Evolutionary conservation across 2,797 vertebrate genomes (phyloP).

Genomic region (Hippoglossus hippoglossus): DNA sequence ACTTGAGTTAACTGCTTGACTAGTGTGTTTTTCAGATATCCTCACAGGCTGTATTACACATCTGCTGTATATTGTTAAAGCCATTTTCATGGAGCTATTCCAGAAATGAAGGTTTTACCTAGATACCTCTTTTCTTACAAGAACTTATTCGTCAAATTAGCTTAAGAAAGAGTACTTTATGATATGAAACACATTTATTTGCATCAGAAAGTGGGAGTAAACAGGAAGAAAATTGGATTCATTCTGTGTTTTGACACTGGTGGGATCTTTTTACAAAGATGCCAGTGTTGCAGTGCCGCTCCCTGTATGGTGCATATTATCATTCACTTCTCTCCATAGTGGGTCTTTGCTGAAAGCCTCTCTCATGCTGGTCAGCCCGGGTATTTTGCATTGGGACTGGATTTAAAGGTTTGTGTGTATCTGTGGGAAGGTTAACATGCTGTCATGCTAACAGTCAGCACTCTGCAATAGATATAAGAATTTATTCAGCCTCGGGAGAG

Average conservation of each 20-base stretch:
- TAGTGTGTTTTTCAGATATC: background rate
- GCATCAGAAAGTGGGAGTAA: constrained; percentile 13
- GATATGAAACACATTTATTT: constrained; percentile 7
- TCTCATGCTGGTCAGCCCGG: constrained; percentile 62
- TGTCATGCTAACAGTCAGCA: constrained; percentile 59
- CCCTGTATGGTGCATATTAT: constrained; percentile 57
- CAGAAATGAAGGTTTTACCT: background rate
- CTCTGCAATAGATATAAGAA: constrained; percentile 52
- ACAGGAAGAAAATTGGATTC: constrained; percentile 28
- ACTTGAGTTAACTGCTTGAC: constrained; percentile 22
- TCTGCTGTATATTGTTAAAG: background rate
- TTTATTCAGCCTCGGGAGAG: constrained; percentile 31
- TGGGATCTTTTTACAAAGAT: constrained; percentile 43
- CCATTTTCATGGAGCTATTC: background rate
- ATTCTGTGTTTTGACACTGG: constrained; percentile 43
- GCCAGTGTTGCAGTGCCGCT: constrained; percentile 28
- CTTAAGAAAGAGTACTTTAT: background rate
- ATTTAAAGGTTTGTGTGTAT: constrained; percentile 60
- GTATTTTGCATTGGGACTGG: constrained; percentile 72
- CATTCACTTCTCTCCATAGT: constrained; percentile 50
- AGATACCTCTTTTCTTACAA: background rate
- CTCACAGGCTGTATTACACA: background rate
- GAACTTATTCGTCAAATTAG: constrained; percentile 9
- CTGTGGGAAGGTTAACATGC: constrained; percentile 54
- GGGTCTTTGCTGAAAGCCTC: constrained; percentile 66